phyloP scores from a whole-genome alignment of 2,113 vertebrate genomes.

The Sterrhoptilus dennistouni region DNA sequence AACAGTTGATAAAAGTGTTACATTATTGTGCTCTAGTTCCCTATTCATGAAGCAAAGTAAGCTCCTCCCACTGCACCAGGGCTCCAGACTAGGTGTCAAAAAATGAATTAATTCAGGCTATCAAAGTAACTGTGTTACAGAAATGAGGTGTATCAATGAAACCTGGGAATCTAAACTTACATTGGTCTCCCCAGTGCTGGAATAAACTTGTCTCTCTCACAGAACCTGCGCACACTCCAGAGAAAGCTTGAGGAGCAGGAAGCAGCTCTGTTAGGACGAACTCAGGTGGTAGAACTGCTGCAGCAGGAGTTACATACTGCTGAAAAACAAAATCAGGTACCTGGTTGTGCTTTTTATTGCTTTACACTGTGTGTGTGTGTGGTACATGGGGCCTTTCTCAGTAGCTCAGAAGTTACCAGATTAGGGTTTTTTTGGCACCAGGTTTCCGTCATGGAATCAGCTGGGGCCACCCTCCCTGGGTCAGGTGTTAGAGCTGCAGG shows the following conservation, averaged over 20 bases:
- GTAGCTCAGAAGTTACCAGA: background rate
- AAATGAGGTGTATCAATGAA: background rate
- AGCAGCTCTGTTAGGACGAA: conserved; percentile 78
- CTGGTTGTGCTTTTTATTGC: background rate
- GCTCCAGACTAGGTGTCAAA: background rate
- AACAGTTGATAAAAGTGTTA: background rate
- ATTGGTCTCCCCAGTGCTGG: background rate
- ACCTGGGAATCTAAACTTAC: accelerated
- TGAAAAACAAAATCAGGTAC: conserved; percentile 89
- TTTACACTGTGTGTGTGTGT: accelerated
- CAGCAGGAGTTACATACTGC: conserved; percentile 83
- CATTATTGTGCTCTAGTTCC: background rate
- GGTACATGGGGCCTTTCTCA: background rate
- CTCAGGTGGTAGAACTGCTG: conserved; percentile 86
- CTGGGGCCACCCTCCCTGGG: background rate
- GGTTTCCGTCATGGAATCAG: background rate
- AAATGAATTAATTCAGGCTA: background rate
- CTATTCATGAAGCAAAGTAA: background rate
- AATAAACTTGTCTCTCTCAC: background rate
- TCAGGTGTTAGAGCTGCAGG: background rate
- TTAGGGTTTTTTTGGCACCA: background rate
- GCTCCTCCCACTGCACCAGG: background rate
- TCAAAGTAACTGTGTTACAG: background rate
- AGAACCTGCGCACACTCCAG: conserved; percentile 80
- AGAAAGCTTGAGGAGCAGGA: conserved; percentile 85